Evolutionary conservation across 1,140 invertebrate species (phyloP).

Genomic region (Bradynema listronoti): DNA sequence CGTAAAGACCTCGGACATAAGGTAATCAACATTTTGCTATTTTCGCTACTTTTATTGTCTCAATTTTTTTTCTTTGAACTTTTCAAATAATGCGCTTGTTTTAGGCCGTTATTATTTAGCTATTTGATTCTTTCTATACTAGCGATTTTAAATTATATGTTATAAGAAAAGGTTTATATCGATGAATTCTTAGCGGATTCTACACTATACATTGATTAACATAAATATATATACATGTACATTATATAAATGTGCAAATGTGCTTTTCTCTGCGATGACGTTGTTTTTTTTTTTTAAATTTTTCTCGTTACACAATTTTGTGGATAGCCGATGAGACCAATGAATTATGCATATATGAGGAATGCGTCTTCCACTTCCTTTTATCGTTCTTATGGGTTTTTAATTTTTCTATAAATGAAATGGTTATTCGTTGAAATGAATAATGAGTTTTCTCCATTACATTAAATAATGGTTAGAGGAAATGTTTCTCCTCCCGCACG

Average conservation of each 20-base stretch:
- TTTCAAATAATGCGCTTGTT: constrained; percentile 17
- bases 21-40: constrained; percentile 21
- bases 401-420: background rate
- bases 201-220: too few relatives aligned
- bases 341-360: too few relatives aligned
- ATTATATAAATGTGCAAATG: too few relatives aligned
- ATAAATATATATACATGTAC: too few relatives aligned
- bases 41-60: background rate
- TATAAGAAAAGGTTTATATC: background rate
- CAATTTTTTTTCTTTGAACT: constrained; percentile 14
- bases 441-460: background rate
- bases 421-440: background rate
- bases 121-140: constrained; percentile 5
- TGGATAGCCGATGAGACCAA: too few relatives aligned
- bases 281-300: too few relatives aligned
- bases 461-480: background rate
- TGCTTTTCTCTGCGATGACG: too few relatives aligned
- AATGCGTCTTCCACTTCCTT: background rate
- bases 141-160: background rate
- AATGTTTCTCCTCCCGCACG: background rate
- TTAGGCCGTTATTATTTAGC: constrained; percentile 10
- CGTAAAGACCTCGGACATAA: constrained; percentile 30
- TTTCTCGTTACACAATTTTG: too few relatives aligned
- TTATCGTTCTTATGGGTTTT: background rate
- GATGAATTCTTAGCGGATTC: background rate